Conservation (phyloP, 2,113 vertebrate genomes). For the Narcine bancroftii region DNA sequence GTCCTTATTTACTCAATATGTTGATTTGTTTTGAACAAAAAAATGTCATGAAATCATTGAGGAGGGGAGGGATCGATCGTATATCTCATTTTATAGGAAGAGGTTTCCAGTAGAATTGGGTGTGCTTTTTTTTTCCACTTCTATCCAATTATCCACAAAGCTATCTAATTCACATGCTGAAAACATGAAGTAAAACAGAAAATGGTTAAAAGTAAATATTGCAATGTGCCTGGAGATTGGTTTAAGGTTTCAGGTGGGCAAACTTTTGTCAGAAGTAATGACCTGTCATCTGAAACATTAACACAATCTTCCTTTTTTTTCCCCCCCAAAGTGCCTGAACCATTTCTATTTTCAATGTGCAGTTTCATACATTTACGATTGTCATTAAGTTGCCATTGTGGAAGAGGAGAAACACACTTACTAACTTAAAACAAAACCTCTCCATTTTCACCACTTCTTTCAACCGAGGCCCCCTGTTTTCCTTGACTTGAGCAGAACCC, state of each 20-base stretch:
- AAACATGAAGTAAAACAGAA: not conserved
- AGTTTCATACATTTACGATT: not conserved
- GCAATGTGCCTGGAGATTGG: not conserved
- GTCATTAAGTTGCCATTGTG: not conserved
- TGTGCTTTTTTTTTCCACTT: not conserved
- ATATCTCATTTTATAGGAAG: too few species aligned
- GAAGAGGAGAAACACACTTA: not conserved
- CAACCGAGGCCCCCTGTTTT: not conserved
- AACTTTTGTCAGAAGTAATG: not conserved
- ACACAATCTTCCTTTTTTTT: not conserved
- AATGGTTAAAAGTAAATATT: not conserved
- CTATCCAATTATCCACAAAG: not conserved
- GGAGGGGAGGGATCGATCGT: not conserved
- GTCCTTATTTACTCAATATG: conserved; percentile 54
- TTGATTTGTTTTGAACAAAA: conserved; percentile 29
- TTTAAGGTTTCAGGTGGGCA: not conserved
- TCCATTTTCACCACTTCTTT: not conserved
- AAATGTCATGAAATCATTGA: conserved; percentile 20
- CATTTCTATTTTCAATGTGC: not conserved
- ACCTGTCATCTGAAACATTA: not conserved
- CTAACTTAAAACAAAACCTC: not conserved
- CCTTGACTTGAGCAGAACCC: not conserved
- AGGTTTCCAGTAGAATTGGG: not conserved
- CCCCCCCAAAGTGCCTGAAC: not conserved
- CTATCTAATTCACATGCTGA: not conserved